A percentile compares a stretch with the other conserved stretches of the same genome.
Conservation (phyloP, 1,140 invertebrate genomes). For the Ostrea edulis region DNA sequence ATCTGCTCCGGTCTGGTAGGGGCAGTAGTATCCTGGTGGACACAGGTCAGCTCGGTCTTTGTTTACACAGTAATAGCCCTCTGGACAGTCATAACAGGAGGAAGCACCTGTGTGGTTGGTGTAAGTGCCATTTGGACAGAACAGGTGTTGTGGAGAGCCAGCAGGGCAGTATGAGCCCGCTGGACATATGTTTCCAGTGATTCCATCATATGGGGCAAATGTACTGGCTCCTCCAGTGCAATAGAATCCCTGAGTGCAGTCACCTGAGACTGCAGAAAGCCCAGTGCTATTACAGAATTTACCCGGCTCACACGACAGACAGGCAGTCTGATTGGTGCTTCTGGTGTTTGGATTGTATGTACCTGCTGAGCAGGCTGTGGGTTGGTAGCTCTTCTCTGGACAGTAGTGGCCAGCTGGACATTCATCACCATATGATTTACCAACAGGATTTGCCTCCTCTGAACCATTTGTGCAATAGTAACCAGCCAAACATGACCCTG, state of each 20-base stretch:
- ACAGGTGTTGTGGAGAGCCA: conserved; percentile 69
- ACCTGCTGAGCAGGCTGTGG: conserved; percentile 71
- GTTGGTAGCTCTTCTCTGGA: conserved; percentile 70
- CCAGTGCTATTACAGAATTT: conserved; percentile 72
- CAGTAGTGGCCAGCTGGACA: conserved; percentile 75
- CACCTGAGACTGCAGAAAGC: conserved; percentile 62
- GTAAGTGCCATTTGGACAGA: conserved; percentile 76
- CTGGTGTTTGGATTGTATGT: conserved; percentile 72
- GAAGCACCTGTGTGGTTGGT: conserved; percentile 74
- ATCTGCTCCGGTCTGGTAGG: conserved; percentile 73
- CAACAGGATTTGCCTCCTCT: conserved; percentile 72
- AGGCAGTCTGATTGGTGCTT: conserved; percentile 68
- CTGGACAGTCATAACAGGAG: conserved; percentile 75
- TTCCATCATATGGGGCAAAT: conserved; percentile 69
- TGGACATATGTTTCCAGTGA: conserved; percentile 76
- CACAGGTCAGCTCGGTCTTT: conserved; percentile 73
- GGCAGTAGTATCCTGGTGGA: conserved; percentile 74
- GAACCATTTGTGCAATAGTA: conserved; percentile 76
- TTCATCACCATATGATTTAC: conserved; percentile 73
- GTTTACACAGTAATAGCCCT: conserved; percentile 74
- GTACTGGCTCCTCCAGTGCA: conserved; percentile 67
- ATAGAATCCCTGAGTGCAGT: conserved; percentile 74
- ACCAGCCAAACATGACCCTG: conserved; percentile 73
- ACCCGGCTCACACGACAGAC: conserved; percentile 72
- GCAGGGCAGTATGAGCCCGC: conserved; percentile 72